Percentiles rank a stretch among this genome's conserved stretches.
Conservation (phyloP, 2,113 vertebrate genomes). For the Heterochromis multidens region DNA sequence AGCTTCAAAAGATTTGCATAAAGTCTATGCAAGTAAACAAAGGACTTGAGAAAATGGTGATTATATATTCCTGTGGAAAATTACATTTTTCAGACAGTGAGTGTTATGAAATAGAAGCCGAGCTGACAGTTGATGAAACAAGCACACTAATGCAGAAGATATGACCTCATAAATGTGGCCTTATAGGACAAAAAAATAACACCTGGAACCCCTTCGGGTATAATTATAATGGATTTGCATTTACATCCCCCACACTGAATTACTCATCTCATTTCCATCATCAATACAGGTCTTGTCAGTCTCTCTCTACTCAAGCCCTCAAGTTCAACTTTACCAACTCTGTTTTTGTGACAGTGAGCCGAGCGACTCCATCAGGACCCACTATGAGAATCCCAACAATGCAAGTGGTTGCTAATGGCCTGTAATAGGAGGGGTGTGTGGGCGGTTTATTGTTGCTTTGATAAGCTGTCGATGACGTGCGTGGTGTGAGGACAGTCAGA, state of each 20-base stretch:
- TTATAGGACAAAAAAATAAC: not conserved
- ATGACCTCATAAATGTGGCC: not conserved
- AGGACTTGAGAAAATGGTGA: not conserved
- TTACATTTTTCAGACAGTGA: not conserved
- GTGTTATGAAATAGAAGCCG: not conserved
- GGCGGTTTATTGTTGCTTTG: slow-evolving; percentile 53
- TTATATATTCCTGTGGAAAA: not conserved
- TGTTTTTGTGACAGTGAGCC: slow-evolving; percentile 11
- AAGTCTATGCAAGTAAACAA: not conserved
- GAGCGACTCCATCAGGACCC: slow-evolving; percentile 6
- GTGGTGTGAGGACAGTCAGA: slow-evolving; percentile 18
- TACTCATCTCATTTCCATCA: not conserved
- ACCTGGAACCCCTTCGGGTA: not conserved
- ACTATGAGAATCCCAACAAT: slow-evolving; percentile 45
- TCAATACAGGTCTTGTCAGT: not conserved
- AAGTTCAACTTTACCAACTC: not conserved
- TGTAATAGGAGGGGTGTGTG: slow-evolving; percentile 36
- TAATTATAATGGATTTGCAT: not conserved
- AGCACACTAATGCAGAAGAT: not conserved
- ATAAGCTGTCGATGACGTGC: slow-evolving; percentile 49
- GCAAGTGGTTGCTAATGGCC: slow-evolving; percentile 39
- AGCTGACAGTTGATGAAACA: not conserved
- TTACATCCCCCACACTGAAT: not conserved
- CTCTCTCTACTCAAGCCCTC: not conserved
- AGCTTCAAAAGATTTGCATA: not conserved